Percentiles rank a stretch among this genome's conserved stretches.
Evolutionary conservation across 1,140 invertebrate genomes (phyloP).

Genomic region (Arion vulgaris): DNA sequence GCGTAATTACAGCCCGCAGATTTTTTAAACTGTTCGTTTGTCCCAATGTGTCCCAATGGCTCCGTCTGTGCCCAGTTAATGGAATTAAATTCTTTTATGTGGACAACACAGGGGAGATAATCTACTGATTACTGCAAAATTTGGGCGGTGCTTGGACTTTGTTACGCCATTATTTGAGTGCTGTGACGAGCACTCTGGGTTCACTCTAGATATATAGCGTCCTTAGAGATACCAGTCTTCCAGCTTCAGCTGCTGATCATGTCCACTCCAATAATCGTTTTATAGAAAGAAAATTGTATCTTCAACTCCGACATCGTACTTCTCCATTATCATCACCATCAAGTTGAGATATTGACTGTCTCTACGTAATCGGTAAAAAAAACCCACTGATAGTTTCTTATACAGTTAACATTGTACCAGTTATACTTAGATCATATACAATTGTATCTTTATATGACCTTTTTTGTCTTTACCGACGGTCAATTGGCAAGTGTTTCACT

Average conservation of each 20-base stretch:
- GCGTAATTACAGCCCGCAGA: background rate
- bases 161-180: constrained; percentile 22
- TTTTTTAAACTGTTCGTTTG: background rate
- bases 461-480: too few relatives aligned
- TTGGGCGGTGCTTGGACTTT: constrained; percentile 2
- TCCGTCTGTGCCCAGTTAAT: constrained; percentile 5
- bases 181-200: background rate
- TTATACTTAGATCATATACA: too few relatives aligned
- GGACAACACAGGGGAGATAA: constrained; percentile 17
- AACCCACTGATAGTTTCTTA: too few relatives aligned
- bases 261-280: background rate
- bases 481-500: too few relatives aligned
- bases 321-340: background rate
- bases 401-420: too few relatives aligned
- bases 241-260: background rate
- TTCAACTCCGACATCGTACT: background rate
- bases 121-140: constrained; percentile 15
- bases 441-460: too few relatives aligned
- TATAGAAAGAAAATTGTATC: background rate
- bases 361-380: too few relatives aligned
- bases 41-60: background rate
- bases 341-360: too few relatives aligned
- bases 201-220: background rate
- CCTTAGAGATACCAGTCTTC: background rate
- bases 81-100: constrained; percentile 29